Percentiles rank a stretch among this genome's conserved stretches.
These are phyloP conservation scores for Sabatieria punctata DNA, from an alignment of 2,888 invertebrate genomes.

Conservation along the genomic window DNA sequence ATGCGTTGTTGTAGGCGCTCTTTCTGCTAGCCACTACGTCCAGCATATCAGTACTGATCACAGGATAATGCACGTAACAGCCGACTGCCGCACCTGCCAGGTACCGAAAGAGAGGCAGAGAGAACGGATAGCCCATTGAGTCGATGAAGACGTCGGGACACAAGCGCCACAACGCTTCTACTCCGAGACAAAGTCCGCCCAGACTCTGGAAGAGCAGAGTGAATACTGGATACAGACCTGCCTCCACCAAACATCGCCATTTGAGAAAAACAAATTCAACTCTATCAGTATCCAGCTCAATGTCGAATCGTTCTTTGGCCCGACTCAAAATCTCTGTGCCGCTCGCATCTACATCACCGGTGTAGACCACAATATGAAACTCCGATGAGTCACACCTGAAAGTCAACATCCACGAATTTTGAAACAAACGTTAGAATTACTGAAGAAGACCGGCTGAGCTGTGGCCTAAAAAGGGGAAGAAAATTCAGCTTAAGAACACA, in stretches of 20 bases:
- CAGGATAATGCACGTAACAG: constrained; percentile 89
- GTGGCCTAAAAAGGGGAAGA: too few species aligned
- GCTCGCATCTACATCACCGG: constrained; percentile 64
- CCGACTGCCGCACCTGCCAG: constrained; percentile 59
- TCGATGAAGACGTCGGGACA: constrained; percentile 63
- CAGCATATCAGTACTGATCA: constrained; percentile 81
- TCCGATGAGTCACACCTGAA: too few species aligned
- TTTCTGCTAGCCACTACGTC: constrained; percentile 47
- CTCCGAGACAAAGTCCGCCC: constrained; percentile 45
- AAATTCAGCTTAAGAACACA: too few species aligned
- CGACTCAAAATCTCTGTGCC: constrained; percentile 58
- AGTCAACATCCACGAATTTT: too few species aligned
- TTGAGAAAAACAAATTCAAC: constrained; percentile 64
- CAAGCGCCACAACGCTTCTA: constrained; percentile 66
- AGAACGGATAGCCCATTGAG: constrained; percentile 77
- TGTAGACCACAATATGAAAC: constrained; percentile 61
- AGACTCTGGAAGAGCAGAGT: constrained; percentile 78
- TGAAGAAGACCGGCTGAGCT: too few species aligned
- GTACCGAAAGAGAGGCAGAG: constrained; percentile 73
- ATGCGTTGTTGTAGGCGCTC: constrained; percentile 62
- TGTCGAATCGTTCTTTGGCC: constrained; percentile 47
- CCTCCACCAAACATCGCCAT: constrained; percentile 58
- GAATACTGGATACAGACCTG: constrained; percentile 65
- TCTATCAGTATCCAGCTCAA: constrained; percentile 29
- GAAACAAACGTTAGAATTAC: too few species aligned